A percentile compares a stretch with the other conserved stretches of the same genome.
phyloP scores from a whole-genome alignment of 2,113 vertebrate species.

The Ammodytes marinus region DNA sequence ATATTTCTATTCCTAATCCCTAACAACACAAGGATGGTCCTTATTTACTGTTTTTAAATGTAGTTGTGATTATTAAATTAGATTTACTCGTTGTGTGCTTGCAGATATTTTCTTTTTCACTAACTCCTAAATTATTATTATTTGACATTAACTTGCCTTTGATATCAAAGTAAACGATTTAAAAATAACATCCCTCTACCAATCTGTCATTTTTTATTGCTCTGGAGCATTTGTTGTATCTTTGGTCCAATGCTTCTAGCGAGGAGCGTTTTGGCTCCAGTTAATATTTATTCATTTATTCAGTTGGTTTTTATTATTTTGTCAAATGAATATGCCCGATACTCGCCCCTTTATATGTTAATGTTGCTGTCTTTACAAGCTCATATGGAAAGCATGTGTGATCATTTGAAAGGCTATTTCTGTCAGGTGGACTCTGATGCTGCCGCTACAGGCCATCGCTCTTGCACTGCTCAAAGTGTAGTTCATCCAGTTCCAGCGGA shows the following conservation, averaged over 20 bases:
- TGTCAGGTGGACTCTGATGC: conserved; percentile 13
- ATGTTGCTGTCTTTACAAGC: background rate
- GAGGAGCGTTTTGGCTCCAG: background rate
- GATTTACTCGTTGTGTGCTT: background rate
- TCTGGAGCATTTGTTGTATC: background rate
- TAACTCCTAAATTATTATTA: background rate
- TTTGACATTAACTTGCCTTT: background rate
- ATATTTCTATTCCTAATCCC: conserved; percentile 12
- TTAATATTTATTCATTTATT: background rate
- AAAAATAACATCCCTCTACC: background rate
- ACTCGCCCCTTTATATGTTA: background rate
- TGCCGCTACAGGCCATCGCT: conserved; percentile 7
- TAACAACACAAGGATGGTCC: background rate
- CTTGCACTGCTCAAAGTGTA: background rate
- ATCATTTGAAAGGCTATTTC: conserved; percentile 9
- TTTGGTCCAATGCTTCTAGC: background rate
- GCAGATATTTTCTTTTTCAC: background rate
- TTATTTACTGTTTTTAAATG: conserved; percentile 13
- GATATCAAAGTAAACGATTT: background rate
- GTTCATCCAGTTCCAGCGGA: background rate
- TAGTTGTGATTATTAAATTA: conserved; percentile 12
- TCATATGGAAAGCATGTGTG: conserved; percentile 11
- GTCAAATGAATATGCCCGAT: background rate
- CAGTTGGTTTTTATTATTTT: background rate
- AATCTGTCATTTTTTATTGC: background rate